A percentile compares a stretch with the other conserved stretches of the same genome.
These are phyloP conservation scores for Platysternon megacephalum DNA, from an alignment of 2,113 vertebrate genomes.

Conservation along the genomic window DNA sequence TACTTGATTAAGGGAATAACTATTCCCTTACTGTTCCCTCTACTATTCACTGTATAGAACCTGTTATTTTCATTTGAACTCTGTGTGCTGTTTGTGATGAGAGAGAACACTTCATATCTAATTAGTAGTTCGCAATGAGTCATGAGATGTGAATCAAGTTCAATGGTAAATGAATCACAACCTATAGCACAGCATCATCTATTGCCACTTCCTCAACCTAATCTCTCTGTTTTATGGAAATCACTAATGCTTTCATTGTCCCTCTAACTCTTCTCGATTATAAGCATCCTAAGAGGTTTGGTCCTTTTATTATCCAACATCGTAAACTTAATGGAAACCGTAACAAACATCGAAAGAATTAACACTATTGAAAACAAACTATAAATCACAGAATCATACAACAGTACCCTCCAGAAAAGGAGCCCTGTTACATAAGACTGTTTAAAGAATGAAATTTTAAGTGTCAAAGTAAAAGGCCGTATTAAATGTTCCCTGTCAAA, in stretches of 20 bases:
- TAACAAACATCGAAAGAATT: background rate
- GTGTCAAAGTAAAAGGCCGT: background rate
- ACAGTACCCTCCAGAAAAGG: background rate
- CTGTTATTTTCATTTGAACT: background rate
- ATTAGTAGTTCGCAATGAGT: constrained; percentile 1
- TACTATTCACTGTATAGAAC: background rate
- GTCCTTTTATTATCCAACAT: background rate
- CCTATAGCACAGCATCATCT: background rate
- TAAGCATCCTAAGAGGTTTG: background rate
- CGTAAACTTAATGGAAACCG: background rate
- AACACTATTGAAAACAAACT: background rate
- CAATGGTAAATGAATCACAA: background rate
- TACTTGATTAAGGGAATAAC: background rate
- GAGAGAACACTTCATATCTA: background rate
- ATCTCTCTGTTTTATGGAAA: background rate
- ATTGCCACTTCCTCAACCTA: background rate
- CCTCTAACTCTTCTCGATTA: background rate
- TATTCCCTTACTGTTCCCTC: background rate
- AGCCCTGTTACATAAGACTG: background rate
- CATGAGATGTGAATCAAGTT: constrained; percentile 2
- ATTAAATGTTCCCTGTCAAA: background rate
- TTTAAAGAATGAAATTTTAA: background rate
- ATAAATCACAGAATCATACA: background rate
- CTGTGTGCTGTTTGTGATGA: background rate
- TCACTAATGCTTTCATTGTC: background rate